Conservation (phyloP, 2,888 invertebrate species). For the Flexamia atlantica region DNA sequence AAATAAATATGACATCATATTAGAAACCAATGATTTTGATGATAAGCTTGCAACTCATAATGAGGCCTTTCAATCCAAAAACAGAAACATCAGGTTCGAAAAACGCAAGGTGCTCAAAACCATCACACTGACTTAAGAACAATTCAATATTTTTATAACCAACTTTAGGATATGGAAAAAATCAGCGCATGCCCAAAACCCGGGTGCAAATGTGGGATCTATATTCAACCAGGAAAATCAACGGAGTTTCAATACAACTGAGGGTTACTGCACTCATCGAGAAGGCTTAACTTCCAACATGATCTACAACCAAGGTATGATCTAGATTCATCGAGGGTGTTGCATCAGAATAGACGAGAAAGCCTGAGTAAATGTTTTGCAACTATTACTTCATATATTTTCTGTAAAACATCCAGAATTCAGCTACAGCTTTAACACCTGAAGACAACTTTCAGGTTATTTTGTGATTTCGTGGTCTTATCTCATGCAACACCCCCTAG, state of each 20-base stretch:
- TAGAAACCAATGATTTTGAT: too few species aligned
- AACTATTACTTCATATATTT: background rate
- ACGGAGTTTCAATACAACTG: background rate
- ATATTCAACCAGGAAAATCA: conserved; percentile 19
- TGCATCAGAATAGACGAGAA: background rate
- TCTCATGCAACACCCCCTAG: background rate
- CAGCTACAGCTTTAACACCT: background rate
- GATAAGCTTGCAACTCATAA: background rate
- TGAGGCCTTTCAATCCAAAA: background rate
- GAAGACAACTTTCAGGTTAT: background rate
- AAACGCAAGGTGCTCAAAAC: conserved; percentile 30
- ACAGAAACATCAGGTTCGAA: background rate
- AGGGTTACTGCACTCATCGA: conserved; percentile 13
- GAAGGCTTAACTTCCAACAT: background rate
- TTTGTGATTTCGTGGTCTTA: background rate
- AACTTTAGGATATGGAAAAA: background rate
- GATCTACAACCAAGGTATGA: conserved; percentile 25
- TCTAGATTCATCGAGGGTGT: background rate
- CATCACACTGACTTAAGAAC: conserved; percentile 27
- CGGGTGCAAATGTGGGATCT: conserved; percentile 12
- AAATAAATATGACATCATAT: too few species aligned
- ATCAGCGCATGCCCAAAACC: conserved; percentile 37
- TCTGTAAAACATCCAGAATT: background rate
- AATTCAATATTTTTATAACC: background rate
- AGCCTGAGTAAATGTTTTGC: too few species aligned